Evolutionary conservation across 1,140 invertebrate species (phyloP), one percentile per base, ranked within the genome.

Genomic region (Amyelois transitella): DNA sequence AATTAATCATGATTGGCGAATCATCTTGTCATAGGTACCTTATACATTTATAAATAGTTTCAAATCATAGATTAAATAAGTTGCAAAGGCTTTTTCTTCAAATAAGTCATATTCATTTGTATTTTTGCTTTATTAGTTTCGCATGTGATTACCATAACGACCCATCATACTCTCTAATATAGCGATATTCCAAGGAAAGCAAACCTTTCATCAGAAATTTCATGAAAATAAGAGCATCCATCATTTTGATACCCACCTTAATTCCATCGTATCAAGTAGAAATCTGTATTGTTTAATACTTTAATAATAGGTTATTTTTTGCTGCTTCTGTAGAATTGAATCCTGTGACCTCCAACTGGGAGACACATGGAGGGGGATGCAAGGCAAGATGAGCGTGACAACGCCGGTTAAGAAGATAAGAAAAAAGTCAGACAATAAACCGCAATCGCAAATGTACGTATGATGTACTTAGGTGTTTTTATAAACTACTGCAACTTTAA

Each of bases 301-400:
- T 64, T 76, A 76, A 73, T 79, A 72, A 78, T 65, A 77, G 64
- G 60, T 67, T 64, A 69, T 84, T 78, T 82, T 86, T 85, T 83
- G 79, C 76, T 82, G 70, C 75, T 81, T 76, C 74, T 80, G 81
- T 91, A 95, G 94, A 91, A 91, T 92, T 89, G 92, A 93, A 90
- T 93, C 93, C 89, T 93, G 92, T 93, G 93, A 94, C 86, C 90
- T 94, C 84, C 93, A 94, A 89, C 93, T 93, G 92, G 93, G 93
- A 89, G 88, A 89, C 88, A 89, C 87, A 89, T 89, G 88, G 88
- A 86, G 87, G 88, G 86, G 87, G 76, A 90, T 92, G 90, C 93
- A 94, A 92, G 91, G 91, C 92, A 95, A 95, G 92, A 95, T 95
- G 94, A 95, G 92, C 91, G 92, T 94, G 89, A 91, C 91, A 83